Percentiles rank a stretch among this genome's conserved stretches.
Evolutionary conservation across 2,888 invertebrate species (phyloP).

Genomic region (Dynastes hyllus): DNA sequence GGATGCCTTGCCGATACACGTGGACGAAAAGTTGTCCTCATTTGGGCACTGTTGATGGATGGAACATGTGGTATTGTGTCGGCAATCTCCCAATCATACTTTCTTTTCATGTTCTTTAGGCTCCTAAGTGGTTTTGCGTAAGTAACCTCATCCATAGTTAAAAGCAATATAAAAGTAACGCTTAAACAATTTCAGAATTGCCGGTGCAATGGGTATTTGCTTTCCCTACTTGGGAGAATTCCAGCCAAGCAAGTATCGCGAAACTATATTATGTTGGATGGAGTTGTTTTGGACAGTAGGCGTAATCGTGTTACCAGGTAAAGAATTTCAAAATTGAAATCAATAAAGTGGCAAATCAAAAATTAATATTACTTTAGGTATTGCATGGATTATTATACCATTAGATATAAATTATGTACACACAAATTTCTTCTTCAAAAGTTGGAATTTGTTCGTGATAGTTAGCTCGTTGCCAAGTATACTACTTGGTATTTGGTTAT

Average conservation of each 20-base stretch:
- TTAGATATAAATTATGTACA: slow-evolving; percentile 77
- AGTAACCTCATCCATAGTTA: slow-evolving; percentile 67
- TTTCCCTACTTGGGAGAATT: slow-evolving; percentile 89
- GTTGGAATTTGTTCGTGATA: slow-evolving; percentile 88
- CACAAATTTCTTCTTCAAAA: slow-evolving; percentile 79
- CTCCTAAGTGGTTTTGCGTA: slow-evolving; percentile 88
- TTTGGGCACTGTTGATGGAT: slow-evolving; percentile 83
- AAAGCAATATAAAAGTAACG: background rate
- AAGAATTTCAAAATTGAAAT: no score
- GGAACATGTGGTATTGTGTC: slow-evolving; percentile 82
- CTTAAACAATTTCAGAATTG: slow-evolving; percentile 74
- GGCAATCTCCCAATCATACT: slow-evolving; percentile 82
- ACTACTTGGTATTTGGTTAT: slow-evolving; percentile 80
- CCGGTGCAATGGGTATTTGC: slow-evolving; percentile 88
- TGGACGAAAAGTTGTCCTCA: slow-evolving; percentile 83
- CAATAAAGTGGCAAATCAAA: background rate
- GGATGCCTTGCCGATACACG: slow-evolving; percentile 89
- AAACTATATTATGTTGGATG: slow-evolving; percentile 89
- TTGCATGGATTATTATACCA: slow-evolving; percentile 87
- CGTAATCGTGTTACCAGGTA: slow-evolving; percentile 83
- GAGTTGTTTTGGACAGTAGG: slow-evolving; percentile 90
- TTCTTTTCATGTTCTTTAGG: slow-evolving; percentile 82
- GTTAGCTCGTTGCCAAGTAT: slow-evolving; percentile 83
- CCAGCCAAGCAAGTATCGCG: slow-evolving; percentile 85
- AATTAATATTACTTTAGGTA: slow-evolving; percentile 72